Conservation (phyloP, 2,113 vertebrate species). For the Phylloscopus trochiloides region DNA sequence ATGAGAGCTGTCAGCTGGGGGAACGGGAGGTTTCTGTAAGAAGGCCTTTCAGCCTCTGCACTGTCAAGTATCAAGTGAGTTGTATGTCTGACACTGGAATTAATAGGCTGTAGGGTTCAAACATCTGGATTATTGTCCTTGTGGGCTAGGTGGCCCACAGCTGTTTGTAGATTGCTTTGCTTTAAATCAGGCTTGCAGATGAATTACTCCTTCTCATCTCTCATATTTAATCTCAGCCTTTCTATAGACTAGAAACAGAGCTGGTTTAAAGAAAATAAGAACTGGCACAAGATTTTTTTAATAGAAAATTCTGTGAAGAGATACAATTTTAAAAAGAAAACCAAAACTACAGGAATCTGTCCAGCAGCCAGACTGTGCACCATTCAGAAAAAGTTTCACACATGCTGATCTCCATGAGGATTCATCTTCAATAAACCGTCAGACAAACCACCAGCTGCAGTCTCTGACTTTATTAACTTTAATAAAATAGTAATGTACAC, state of each 20-base stretch:
- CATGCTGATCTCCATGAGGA: neutral
- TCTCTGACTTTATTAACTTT: neutral
- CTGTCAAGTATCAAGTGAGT: neutral
- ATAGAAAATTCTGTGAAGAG: neutral
- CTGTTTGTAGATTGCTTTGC: neutral
- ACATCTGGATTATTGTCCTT: neutral
- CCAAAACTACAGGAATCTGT: neutral
- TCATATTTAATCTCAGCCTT: neutral
- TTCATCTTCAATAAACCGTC: neutral
- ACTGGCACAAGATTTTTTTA: neutral
- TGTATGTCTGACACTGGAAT: neutral
- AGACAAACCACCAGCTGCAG: neutral
- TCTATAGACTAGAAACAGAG: neutral
- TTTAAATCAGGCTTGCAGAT: neutral
- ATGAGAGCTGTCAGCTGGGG: constrained; percentile 16
- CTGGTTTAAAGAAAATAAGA: neutral
- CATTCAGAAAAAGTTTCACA: neutral
- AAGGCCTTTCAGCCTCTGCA: neutral
- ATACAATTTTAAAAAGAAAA: neutral
- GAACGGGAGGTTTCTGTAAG: neutral
- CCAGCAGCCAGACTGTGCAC: neutral
- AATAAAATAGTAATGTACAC: neutral
- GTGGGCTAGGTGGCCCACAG: neutral
- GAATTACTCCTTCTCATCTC: neutral
- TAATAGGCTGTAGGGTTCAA: neutral